Conservation (phyloP, 2,113 vertebrate genomes). For the Caracal caracal region DNA sequence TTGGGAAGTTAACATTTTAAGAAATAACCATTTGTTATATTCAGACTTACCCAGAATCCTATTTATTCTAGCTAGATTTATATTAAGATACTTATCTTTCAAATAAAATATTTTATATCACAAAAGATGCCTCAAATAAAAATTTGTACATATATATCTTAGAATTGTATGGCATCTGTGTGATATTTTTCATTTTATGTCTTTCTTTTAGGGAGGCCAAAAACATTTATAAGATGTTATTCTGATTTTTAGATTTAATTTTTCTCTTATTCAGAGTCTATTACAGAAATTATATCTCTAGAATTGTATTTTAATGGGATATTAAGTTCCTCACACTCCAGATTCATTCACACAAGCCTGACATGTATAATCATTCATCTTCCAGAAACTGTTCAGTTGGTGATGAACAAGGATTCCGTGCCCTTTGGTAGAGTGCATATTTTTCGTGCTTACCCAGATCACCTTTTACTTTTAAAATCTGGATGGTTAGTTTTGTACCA, state of each 20-base stretch:
- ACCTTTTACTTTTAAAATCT: neutral
- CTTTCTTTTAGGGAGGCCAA: neutral
- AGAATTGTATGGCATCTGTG: neutral
- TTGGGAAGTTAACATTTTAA: neutral
- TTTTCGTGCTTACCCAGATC: neutral
- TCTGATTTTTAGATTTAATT: slow-evolving; percentile 48
- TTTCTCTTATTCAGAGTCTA: slow-evolving; percentile 67
- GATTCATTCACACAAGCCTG: slow-evolving; percentile 3
- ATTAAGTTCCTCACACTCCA: neutral
- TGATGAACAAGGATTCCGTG: neutral
- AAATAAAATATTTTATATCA: neutral
- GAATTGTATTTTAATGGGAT: slow-evolving; percentile 4
- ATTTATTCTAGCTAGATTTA: slow-evolving; percentile 10
- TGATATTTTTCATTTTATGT: neutral
- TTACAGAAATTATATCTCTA: neutral
- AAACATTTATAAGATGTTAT: neutral
- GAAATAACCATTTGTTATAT: neutral
- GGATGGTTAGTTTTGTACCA: neutral
- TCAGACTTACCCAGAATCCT: neutral
- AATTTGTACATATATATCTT: neutral
- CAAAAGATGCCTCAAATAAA: neutral
- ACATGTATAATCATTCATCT: neutral
- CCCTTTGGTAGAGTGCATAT: neutral
- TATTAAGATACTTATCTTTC: neutral
- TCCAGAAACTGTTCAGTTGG: neutral